Evolutionary conservation across 2,888 invertebrate genomes (phyloP).

Genomic region (Aleiodes testaceus): DNA sequence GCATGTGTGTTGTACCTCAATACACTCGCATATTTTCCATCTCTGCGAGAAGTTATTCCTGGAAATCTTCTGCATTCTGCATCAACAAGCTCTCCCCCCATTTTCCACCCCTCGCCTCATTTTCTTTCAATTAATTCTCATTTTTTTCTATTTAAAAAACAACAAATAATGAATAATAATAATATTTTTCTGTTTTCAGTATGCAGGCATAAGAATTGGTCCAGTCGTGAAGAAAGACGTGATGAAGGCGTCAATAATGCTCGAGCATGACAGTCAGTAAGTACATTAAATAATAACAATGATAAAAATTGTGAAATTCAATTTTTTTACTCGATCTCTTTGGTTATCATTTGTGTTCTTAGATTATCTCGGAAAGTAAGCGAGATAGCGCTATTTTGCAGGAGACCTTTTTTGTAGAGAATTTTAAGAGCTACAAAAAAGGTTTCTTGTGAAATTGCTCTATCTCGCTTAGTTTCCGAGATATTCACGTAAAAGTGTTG

Average conservation of each 20-base stretch:
- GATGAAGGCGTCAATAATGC: slow-evolving; percentile 99
- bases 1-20: slow-evolving; percentile 41
- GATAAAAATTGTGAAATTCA: too few species aligned
- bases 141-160: too few species aligned
- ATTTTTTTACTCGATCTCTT: too few species aligned
- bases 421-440: too few species aligned
- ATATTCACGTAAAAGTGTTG: too few species aligned
- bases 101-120: neutral
- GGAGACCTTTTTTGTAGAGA: too few species aligned
- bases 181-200: slow-evolving; percentile 78
- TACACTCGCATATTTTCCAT: slow-evolving; percentile 27
- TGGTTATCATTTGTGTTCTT: too few species aligned
- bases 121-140: too few species aligned
- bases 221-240: slow-evolving; percentile 99
- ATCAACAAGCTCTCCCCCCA: slow-evolving; percentile 7
- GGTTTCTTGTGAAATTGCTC: too few species aligned
- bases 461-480: too few species aligned
- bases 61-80: slow-evolving; percentile 40
- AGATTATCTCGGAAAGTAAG: too few species aligned
- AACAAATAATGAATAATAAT: neutral
- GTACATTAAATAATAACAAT: slow-evolving; percentile 24
- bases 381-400: too few species aligned
- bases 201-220: slow-evolving; percentile 98
- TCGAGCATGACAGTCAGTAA: slow-evolving; percentile 90
- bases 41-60: slow-evolving; percentile 49